These are phyloP conservation scores for Cristatella mucedo DNA, from an alignment of 2,888 invertebrate genomes.

Conservation along the genomic window DNA sequence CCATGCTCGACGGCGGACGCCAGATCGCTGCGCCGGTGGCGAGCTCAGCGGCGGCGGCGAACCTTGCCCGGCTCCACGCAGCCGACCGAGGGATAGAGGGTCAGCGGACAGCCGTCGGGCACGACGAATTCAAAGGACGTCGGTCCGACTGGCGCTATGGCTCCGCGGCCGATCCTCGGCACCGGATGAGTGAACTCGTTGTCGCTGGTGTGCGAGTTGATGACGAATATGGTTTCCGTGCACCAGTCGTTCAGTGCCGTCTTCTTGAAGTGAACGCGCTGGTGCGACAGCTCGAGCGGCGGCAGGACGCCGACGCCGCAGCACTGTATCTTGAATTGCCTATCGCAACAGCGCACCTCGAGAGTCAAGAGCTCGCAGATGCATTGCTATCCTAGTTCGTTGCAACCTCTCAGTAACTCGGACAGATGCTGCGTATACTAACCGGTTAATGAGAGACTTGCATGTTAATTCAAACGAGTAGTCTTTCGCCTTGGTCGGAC, in stretches of 20 bases:
- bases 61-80: slow-evolving; percentile 35
- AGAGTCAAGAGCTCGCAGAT: no score
- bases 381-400: no score
- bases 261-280: slow-evolving; percentile 34
- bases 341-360: no score
- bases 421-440: no score
- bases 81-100: slow-evolving; percentile 35
- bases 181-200: slow-evolving; percentile 38
- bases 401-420: no score
- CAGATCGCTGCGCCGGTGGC: neutral
- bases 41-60: slow-evolving; percentile 2
- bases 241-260: slow-evolving; percentile 35
- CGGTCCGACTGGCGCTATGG: slow-evolving; percentile 34
- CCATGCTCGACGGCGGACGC: neutral
- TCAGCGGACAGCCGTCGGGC: slow-evolving; percentile 30
- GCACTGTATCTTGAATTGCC: slow-evolving; percentile 34
- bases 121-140: slow-evolving; percentile 38
- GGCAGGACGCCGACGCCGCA: slow-evolving; percentile 35
- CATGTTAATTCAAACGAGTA: slow-evolving; percentile 35
- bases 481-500: slow-evolving; percentile 30
- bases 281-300: slow-evolving; percentile 32
- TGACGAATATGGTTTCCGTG: slow-evolving; percentile 23
- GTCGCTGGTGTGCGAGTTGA: slow-evolving; percentile 31
- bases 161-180: slow-evolving; percentile 31
- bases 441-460: slow-evolving; percentile 37